phyloP scores from a whole-genome alignment of 2,797 vertebrate genomes.

The Morus bassanus region DNA sequence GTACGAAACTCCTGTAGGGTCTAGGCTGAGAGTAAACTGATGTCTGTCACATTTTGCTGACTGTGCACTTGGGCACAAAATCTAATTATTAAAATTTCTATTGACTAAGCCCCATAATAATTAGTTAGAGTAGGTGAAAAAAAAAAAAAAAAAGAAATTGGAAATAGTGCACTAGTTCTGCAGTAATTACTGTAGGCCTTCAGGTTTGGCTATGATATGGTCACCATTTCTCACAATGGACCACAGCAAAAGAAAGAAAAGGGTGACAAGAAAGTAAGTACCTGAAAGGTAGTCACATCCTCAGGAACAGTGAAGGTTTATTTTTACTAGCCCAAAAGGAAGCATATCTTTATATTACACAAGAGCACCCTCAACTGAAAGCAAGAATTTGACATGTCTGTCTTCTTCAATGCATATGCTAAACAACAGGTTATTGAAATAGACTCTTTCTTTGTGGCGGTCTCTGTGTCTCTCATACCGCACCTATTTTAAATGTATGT shows the following conservation, averaged over 20 bases:
- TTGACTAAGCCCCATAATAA: not conserved
- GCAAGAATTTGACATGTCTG: not conserved
- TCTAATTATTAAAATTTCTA: not conserved
- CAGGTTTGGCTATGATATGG: not conserved
- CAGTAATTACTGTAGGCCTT: not conserved
- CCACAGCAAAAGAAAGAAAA: not conserved
- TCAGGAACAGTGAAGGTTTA: not conserved
- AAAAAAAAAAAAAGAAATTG: not conserved
- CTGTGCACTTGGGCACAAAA: not conserved
- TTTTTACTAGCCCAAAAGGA: not conserved
- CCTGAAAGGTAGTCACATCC: not conserved
- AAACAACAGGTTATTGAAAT: not conserved
- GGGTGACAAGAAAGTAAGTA: not conserved
- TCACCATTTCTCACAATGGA: not conserved
- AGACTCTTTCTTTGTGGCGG: not conserved
- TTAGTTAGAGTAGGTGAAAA: not conserved
- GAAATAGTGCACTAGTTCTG: not conserved
- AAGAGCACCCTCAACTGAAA: not conserved
- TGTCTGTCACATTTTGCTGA: not conserved
- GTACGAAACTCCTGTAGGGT: not conserved
- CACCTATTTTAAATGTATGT: not conserved
- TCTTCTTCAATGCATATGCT: not conserved
- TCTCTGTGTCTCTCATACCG: not conserved
- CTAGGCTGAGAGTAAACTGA: not conserved
- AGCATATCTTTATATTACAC: not conserved